Evolutionary conservation across 2,797 vertebrate species (phyloP), one percentile per base, ranked within the genome.

Genomic region (Pygocentrus nattereri): DNA sequence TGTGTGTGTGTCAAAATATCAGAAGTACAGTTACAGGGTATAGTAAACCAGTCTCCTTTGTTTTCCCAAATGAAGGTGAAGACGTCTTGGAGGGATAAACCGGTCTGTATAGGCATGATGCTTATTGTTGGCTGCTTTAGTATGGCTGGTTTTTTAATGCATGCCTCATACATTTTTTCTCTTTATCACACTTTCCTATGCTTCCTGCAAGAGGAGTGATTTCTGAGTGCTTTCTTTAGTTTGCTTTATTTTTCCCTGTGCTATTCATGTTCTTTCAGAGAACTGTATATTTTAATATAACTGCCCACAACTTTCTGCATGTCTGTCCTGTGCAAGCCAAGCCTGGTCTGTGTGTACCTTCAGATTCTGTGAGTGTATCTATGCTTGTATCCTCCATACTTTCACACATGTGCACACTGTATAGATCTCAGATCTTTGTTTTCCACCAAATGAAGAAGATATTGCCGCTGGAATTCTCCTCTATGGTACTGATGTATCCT

Each of bases 1-100:
- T n/a, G n/a, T n/a, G n/a, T 2, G 10, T 44, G 41, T 44, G 41
- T 62, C 78, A 8, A 8, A 21, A 81, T 69, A 78, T 5, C 23
- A 25, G 6, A n/a, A 27, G 10, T 38, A 65, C 7, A 65, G 13
- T 64, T 65, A 38, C 31, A 65, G 2, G 10, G 13, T 71, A 47
- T 80, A 62, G 58, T 73, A 74, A 81, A 50, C 12, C 44, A 30
- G 19, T 31, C 75, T 85, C 44, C 75, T 59, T 75, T 71, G 52
- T 84, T 79, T 71, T 74, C 85, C 85, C 84, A 90, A 91, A 84
- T 78, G 82, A 81, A 90, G 83, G 59, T 88, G 82, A 90, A 86
- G 83, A 86, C 76, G 74, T 80, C 59, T 68, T 8, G 50, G 8
- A 75, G 16, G 62, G 71, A 52, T 50, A 78, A 30, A 67, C 62